These are phyloP conservation scores for Lepidurus couesii DNA, from an alignment of 1,140 invertebrate species.

Conservation along the genomic window DNA sequence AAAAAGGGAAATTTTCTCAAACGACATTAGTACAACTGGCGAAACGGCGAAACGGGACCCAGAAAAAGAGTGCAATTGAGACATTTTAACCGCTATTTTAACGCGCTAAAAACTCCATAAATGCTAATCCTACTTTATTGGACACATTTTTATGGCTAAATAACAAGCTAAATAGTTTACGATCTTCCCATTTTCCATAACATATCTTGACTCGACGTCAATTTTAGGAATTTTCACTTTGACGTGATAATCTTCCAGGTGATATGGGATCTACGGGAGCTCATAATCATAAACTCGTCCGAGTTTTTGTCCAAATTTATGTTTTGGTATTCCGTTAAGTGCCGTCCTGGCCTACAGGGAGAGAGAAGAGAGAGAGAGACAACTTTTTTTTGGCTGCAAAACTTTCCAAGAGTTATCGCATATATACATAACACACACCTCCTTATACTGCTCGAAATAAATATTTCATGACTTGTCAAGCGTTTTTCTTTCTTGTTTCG, in stretches of 20 bases:
- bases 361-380: no score
- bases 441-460: conserved; percentile 5
- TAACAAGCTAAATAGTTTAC: neutral
- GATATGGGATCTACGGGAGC: no score
- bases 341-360: no score
- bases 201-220: neutral
- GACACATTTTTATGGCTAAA: neutral
- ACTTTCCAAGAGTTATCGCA: neutral
- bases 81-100: no score
- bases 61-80: no score
- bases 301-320: no score
- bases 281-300: no score
- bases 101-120: neutral
- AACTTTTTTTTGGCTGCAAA: neutral
- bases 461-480: neutral
- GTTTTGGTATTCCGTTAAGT: no score
- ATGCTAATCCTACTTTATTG: conserved; percentile 1
- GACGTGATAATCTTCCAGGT: no score
- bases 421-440: conserved; percentile 15
- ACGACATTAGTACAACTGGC: no score
- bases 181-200: neutral
- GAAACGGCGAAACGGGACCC: no score
- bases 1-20: no score
- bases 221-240: neutral
- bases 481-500: neutral